These are phyloP conservation scores for Scaptomyza montana DNA, from an alignment of 1,140 invertebrate genomes.

Conservation along the genomic window DNA sequence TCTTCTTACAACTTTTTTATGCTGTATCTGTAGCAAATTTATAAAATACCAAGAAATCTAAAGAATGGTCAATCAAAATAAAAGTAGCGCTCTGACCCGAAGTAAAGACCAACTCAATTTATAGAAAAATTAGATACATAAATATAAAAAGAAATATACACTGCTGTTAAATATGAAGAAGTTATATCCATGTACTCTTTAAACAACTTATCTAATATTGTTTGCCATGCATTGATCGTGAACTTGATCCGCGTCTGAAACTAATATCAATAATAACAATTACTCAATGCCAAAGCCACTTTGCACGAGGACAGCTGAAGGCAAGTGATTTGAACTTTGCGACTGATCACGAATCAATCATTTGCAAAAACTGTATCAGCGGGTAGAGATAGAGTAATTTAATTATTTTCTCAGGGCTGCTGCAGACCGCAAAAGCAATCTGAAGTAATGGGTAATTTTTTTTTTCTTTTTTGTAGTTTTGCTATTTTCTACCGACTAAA, in stretches of 20 bases:
- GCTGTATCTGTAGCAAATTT: no score
- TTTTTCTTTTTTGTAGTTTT: neutral
- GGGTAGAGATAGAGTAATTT: constrained; percentile 23
- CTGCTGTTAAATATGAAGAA: no score
- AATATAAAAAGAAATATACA: no score
- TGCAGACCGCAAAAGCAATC: constrained; percentile 17
- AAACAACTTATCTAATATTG: neutral
- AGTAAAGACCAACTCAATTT: no score
- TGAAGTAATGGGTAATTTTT: neutral
- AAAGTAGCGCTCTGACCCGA: no score
- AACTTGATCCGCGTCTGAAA: neutral
- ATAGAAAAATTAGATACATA: no score
- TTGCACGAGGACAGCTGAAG: constrained; percentile 14
- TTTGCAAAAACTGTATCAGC: constrained; percentile 16
- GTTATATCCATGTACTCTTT: neutral
- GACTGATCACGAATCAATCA: constrained; percentile 45
- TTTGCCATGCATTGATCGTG: constrained; percentile 11
- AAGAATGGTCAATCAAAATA: no score
- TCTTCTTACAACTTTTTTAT: no score
- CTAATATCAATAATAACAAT: neutral
- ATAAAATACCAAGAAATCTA: no score
- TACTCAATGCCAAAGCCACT: constrained; percentile 14
- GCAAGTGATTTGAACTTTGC: constrained; percentile 46
- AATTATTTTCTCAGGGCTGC: constrained; percentile 35
- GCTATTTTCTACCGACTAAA: no score